These are phyloP conservation scores for Delphinus delphis DNA, from an alignment of 2,113 vertebrate species.

Conservation along the genomic window DNA sequence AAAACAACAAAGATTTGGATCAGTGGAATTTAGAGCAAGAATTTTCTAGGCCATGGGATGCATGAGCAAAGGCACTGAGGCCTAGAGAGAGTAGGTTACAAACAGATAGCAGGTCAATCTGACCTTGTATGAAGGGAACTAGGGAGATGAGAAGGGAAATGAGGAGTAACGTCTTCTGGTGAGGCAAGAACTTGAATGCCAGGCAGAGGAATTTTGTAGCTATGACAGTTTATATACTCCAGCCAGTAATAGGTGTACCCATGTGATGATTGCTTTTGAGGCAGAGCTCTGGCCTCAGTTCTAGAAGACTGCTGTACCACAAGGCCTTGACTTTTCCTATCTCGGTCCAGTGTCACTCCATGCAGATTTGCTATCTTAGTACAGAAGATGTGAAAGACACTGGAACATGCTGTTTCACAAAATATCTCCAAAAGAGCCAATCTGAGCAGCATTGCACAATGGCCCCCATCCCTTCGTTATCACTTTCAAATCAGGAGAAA, in stretches of 20 bases:
- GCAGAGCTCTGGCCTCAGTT: background rate
- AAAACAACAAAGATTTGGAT: background rate
- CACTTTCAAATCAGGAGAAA: conserved; percentile 10
- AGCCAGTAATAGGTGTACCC: accelerated
- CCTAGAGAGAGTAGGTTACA: background rate
- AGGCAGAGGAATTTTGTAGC: background rate
- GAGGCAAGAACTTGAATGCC: background rate
- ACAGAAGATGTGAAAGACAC: conserved; percentile 39
- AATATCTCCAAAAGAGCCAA: background rate
- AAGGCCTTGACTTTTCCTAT: conserved; percentile 46
- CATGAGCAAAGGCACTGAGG: background rate
- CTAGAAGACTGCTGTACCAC: background rate
- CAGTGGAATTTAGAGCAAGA: background rate
- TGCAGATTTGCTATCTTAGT: conserved; percentile 60
- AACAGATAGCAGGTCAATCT: background rate
- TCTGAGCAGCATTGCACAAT: background rate
- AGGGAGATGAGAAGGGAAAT: background rate
- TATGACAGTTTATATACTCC: background rate
- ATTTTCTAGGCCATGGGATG: background rate
- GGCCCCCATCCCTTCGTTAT: background rate
- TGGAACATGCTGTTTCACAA: background rate
- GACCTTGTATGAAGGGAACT: background rate
- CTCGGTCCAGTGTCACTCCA: conserved; percentile 34
- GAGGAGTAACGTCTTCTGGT: background rate
- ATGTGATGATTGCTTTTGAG: accelerated